Evolutionary conservation across 2,888 invertebrate genomes (phyloP).

Genomic region (Microctonus hyperodae): DNA sequence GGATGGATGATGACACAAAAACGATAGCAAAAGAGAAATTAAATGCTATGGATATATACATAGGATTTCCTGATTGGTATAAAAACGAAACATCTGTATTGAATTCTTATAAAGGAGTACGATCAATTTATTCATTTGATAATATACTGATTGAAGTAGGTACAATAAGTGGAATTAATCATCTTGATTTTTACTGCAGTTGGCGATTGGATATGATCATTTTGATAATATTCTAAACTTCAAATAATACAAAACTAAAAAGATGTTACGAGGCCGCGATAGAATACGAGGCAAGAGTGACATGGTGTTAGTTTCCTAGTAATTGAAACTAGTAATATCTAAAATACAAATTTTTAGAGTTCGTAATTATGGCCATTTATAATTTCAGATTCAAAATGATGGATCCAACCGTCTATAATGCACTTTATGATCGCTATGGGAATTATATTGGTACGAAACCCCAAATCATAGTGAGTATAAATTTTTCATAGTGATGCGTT

Average conservation of each 20-base stretch:
- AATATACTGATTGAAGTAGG: no score
- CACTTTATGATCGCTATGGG: constrained; percentile 46
- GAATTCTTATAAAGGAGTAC: constrained; percentile 65
- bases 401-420: constrained; percentile 33
- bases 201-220: constrained; percentile 30
- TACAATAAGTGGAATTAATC: background rate
- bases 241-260: constrained; percentile 18
- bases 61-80: constrained; percentile 69
- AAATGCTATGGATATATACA: constrained; percentile 63
- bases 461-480: background rate
- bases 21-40: constrained; percentile 65
- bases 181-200: background rate
- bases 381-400: constrained; percentile 18
- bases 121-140: constrained; percentile 42
- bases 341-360: no score
- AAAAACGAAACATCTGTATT: constrained; percentile 64
- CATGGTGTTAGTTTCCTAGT: no score
- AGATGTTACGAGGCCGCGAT: no score
- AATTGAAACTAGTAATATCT: no score
- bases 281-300: no score
- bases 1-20: constrained; percentile 68
- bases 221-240: constrained; percentile 35
- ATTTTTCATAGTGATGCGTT: background rate
- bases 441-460: constrained; percentile 51
- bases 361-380: background rate